These are phyloP conservation scores for Tribolium madens DNA, from an alignment of 1,140 invertebrate species.

Conservation along the genomic window DNA sequence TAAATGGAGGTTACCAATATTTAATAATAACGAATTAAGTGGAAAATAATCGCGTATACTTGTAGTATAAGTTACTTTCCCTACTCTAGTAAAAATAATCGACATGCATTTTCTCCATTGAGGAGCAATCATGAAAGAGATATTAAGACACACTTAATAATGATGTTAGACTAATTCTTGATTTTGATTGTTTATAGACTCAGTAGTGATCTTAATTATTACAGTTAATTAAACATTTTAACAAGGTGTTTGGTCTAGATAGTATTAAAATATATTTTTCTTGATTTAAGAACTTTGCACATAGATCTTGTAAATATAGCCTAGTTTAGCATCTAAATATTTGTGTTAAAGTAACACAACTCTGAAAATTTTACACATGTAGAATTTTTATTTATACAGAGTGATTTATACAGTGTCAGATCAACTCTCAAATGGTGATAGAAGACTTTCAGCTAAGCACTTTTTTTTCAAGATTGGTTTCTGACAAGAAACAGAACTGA, in stretches of 20 bases:
- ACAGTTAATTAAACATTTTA: background rate
- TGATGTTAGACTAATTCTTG: background rate
- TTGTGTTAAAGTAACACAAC: too few relatives aligned
- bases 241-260: background rate
- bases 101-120: background rate
- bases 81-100: background rate
- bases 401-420: too few relatives aligned
- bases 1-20: background rate
- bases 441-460: too few relatives aligned
- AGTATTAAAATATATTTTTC: too few relatives aligned
- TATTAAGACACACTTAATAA: background rate
- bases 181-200: background rate
- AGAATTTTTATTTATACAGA: too few relatives aligned
- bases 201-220: background rate
- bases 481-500: too few relatives aligned
- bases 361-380: too few relatives aligned
- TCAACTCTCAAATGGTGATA: too few relatives aligned
- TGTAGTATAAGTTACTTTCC: background rate
- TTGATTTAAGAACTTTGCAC: background rate
- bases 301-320: background rate
- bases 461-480: too few relatives aligned
- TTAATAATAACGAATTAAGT: background rate
- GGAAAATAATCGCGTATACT: background rate
- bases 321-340: background rate
- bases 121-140: background rate